Evolutionary conservation across 2,113 vertebrate species (phyloP).

Genomic region (Epinephelus lanceolatus): DNA sequence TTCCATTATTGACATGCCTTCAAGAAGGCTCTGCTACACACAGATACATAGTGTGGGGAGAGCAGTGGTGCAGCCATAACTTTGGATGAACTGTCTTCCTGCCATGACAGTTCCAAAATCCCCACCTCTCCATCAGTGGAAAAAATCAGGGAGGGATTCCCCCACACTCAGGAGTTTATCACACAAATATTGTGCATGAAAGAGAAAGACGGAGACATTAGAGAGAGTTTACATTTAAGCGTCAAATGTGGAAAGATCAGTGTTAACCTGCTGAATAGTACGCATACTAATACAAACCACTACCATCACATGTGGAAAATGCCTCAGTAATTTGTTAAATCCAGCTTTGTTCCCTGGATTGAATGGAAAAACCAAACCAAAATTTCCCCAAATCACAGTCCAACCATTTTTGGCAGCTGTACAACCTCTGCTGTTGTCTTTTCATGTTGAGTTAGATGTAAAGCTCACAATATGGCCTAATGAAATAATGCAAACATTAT

Average conservation of each 20-base stretch:
- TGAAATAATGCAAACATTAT: constrained; percentile 23
- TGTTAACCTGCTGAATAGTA: not conserved
- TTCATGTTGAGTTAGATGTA: constrained; percentile 6
- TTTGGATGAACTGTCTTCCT: not conserved
- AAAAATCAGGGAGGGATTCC: not conserved
- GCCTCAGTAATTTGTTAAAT: constrained; percentile 20
- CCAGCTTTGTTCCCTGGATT: constrained; percentile 29
- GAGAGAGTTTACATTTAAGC: not conserved
- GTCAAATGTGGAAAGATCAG: not conserved
- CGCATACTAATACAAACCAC: constrained; percentile 3
- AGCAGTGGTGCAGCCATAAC: not conserved
- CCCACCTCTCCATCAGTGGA: not conserved
- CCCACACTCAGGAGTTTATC: not conserved
- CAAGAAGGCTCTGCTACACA: not conserved
- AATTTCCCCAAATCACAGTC: constrained; percentile 30
- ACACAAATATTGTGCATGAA: not conserved
- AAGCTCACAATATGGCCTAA: constrained; percentile 3
- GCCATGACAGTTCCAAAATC: not conserved
- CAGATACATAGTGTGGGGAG: not conserved
- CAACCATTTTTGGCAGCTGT: constrained; percentile 35
- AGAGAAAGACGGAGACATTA: not conserved
- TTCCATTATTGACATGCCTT: not conserved
- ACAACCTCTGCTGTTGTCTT: constrained; percentile 17
- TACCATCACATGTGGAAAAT: constrained; percentile 10
- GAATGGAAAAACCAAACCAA: constrained; percentile 43